Base-by-base conservation (phyloP, 2,888 invertebrate genomes). In the Temnothorax ravouxi region DNA sequence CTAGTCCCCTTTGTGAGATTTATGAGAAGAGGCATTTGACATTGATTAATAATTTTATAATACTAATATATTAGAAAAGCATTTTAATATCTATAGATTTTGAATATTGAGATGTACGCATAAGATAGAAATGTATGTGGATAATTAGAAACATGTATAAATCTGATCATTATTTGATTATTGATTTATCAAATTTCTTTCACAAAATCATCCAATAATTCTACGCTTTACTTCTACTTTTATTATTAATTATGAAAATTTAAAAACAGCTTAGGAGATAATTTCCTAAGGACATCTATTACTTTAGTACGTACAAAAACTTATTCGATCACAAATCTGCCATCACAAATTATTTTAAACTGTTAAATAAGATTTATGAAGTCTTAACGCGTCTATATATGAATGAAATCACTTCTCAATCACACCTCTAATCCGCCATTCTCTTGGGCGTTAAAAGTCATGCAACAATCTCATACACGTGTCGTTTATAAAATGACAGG, bases 21-120 rank as follows among this genome's bases (percentile, higher is more conserved):
- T 80, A 71, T 61, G 67, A 41, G 54, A 29, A 44, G 21, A 61
- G 38, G 0, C 18, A 38, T 59, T 79, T 79, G 69, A 79, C 59
- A 11, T 47, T 59, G 47, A 79, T 79, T 79, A 79, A 79, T 71
- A 79, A 47, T n/a, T n/a, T 66, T 54, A 11, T 54, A n/a, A 34
- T 15, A 25, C 13, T 47, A 75, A 15, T 18, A n/a, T 38, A 15
- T 67, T 54, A 29, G 29, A 67, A 44, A 67, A 41, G 9, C 13
- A 56, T 66, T 15, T 21, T 50, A 75, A 62, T 66, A 54, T 29
- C 3, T 29, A 29, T 34, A 44, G 6, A 66, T 77, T 62, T 47
- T 66, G 0, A n/a, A 54, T 29, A 44, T 54, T 64, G 3, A 18
- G n/a, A 56, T 62, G 11, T 75, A 3, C 1, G 25, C 13, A 11